These are phyloP conservation scores for Masticophis lateralis DNA, from an alignment of 2,797 vertebrate species.

Conservation along the genomic window DNA sequence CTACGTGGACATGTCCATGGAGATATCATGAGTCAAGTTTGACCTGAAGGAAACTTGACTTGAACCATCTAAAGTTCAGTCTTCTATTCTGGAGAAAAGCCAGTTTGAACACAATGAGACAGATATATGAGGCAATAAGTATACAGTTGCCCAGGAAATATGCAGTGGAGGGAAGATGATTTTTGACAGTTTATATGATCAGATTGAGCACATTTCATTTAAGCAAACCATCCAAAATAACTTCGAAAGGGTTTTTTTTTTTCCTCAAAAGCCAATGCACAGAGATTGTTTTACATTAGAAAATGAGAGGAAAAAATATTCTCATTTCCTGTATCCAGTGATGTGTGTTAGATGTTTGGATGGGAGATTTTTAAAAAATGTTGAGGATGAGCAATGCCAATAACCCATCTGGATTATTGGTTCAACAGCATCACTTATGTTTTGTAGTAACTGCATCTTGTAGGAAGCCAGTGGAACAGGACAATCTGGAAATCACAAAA, in stretches of 20 bases:
- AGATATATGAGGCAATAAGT: neutral
- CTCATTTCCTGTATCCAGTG: neutral
- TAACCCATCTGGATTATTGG: constrained; percentile 2
- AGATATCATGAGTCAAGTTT: neutral
- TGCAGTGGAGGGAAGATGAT: neutral
- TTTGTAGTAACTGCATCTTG: neutral
- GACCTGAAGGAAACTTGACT: neutral
- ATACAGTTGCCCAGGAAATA: neutral
- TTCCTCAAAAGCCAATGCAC: neutral
- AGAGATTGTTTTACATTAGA: neutral
- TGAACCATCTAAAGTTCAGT: neutral
- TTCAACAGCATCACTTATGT: neutral
- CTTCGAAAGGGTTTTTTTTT: neutral
- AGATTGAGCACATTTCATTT: neutral
- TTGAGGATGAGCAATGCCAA: neutral
- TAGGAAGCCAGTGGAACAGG: constrained; percentile 4
- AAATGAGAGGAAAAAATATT: neutral
- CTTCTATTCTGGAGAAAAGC: neutral
- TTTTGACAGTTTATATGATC: neutral
- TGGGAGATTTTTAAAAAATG: neutral
- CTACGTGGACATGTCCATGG: neutral
- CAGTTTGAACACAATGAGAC: neutral
- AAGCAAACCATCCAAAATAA: neutral
- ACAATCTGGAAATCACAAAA: constrained; percentile 10
- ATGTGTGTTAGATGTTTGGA: neutral